Percentiles rank a stretch among this genome's conserved stretches.
These are phyloP conservation scores for Sprattus sprattus DNA, from an alignment of 2,113 vertebrate genomes.

Conservation along the genomic window DNA sequence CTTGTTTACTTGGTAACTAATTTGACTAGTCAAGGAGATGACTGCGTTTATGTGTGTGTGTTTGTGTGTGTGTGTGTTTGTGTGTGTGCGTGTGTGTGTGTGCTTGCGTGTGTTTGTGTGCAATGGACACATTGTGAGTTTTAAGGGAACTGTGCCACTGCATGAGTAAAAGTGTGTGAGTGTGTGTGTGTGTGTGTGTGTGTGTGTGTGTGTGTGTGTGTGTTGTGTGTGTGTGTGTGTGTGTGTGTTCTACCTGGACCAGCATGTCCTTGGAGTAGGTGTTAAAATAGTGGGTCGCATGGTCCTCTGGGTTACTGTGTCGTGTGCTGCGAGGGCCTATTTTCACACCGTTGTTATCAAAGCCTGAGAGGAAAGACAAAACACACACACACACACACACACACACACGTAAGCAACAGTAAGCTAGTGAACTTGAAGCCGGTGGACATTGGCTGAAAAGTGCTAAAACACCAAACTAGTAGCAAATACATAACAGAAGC, in stretches of 20 bases:
- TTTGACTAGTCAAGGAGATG: background rate
- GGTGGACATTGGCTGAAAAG: background rate
- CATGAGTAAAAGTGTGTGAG: background rate
- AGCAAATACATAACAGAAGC: background rate
- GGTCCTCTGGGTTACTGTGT: slow-evolving; percentile 93
- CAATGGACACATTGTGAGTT: background rate
- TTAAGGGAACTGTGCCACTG: background rate
- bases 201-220: background rate
- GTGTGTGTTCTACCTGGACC: slow-evolving; percentile 80
- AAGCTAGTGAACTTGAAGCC: background rate
- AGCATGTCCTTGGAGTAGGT: slow-evolving; percentile 96
- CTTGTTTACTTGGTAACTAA: background rate
- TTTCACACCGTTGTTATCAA: slow-evolving; percentile 92
- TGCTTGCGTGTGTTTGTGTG: background rate
- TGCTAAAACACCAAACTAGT: background rate
- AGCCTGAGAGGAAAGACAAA: slow-evolving; percentile 77
- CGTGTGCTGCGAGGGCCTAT: slow-evolving; percentile 93
- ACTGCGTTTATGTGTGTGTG: background rate
- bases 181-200: slow-evolving; percentile 4
- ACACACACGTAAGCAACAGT: background rate
- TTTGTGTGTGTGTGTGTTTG: too few species aligned
- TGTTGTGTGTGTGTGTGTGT: slow-evolving; percentile 10
- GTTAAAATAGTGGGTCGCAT: slow-evolving; percentile 93
- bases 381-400: slow-evolving; percentile 28
- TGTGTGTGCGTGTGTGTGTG: background rate